Conservation (phyloP, 1,140 invertebrate genomes). For the Bombus confusus region DNA sequence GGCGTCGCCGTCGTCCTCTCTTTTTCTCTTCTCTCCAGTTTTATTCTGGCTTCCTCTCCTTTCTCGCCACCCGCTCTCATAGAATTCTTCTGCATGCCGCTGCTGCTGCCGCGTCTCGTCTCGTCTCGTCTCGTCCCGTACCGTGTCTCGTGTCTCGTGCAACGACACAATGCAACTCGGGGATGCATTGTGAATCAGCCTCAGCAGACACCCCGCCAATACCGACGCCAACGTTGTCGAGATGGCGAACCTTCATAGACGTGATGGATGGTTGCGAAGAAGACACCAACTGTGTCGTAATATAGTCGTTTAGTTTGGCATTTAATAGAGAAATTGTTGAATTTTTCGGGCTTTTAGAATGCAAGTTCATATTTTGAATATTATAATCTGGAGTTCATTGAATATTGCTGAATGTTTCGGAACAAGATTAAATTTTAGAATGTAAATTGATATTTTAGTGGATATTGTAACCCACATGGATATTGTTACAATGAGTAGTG, state of each 20-base stretch:
- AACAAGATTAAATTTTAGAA: too few relatives aligned
- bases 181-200: conserved; percentile 66
- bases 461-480: too few relatives aligned
- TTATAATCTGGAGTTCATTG: too few relatives aligned
- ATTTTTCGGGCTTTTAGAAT: too few relatives aligned
- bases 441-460: too few relatives aligned
- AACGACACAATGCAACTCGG: conserved; percentile 64
- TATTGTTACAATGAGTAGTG: too few relatives aligned
- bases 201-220: conserved; percentile 62
- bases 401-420: too few relatives aligned
- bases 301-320: not conserved
- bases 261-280: not conserved
- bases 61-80: conserved; percentile 51
- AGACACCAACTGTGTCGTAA: not conserved
- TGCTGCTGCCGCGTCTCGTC: conserved; percentile 45
- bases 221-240: conserved; percentile 20
- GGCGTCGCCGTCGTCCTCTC: conserved; percentile 20
- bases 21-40: conserved; percentile 14
- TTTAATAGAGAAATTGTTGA: too few relatives aligned
- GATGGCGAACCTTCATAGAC: conserved; percentile 10
- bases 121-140: conserved; percentile 66
- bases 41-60: conserved; percentile 35
- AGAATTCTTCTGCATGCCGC: conserved; percentile 67
- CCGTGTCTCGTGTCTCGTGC: conserved; percentile 68
- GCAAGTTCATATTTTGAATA: too few relatives aligned